Conservation (phyloP, 2,797 vertebrate species). For the Rachycentron canadum region DNA sequence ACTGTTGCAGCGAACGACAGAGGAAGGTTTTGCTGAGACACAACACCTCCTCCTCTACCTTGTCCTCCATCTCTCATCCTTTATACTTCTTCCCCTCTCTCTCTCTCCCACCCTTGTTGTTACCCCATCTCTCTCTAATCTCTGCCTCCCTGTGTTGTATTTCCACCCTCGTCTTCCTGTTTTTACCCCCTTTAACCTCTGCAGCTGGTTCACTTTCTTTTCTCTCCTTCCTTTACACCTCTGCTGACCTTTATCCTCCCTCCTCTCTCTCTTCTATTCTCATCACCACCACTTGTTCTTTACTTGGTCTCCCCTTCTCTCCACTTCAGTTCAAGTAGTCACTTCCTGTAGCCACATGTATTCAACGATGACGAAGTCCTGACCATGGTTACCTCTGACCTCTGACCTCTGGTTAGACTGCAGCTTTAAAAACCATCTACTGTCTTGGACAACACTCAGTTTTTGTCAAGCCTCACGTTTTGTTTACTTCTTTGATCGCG, state of each 20-base stretch:
- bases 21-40: slow-evolving; percentile 16
- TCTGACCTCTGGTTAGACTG: too few species aligned
- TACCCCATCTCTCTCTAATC: slow-evolving; percentile 6
- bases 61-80: background rate
- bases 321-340: too few species aligned
- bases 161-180: slow-evolving; percentile 53
- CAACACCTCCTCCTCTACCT: slow-evolving; percentile 35
- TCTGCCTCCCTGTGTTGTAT: slow-evolving; percentile 23
- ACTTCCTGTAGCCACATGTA: too few species aligned
- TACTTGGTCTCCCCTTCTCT: background rate
- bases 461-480: too few species aligned
- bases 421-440: too few species aligned
- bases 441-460: too few species aligned
- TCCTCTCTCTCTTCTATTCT: background rate
- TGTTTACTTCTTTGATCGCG: too few species aligned
- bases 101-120: slow-evolving; percentile 15
- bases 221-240: slow-evolving; percentile 24
- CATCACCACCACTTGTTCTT: background rate
- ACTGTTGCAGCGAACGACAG: too few species aligned
- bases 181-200: slow-evolving; percentile 59
- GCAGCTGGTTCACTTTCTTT: slow-evolving; percentile 33
- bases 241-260: background rate
- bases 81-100: background rate
- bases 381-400: too few species aligned
- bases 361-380: too few species aligned